Base-by-base conservation (phyloP, 2,888 invertebrate species). In the Epirrita christyi region DNA sequence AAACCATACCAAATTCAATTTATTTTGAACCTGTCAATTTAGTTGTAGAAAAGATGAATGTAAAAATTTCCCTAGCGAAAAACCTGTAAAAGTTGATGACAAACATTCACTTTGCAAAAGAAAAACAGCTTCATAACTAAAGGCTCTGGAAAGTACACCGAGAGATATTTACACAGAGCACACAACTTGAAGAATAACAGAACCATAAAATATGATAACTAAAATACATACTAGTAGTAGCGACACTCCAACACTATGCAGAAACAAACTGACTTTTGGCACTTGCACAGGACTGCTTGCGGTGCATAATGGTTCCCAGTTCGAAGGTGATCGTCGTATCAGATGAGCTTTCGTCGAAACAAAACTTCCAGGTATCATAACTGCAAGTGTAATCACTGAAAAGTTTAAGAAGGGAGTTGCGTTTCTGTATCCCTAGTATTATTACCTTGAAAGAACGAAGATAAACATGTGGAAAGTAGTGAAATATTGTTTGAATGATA, bases 401-500 rank as follows among this genome's bases (percentile, higher is more conserved):
- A 32, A 7, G 32, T 7, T 6, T 29, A 21, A 32, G 7, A 32
- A 32, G 32, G 15, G 27, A 44, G 41, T 46, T 43, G 11, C 42
- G 42, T 29, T 48, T 54, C 54, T 54, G 37, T 29, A 11, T 8
- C 0, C 21, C n/a, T 11, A 13, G 15, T 46, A 21, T 9, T 29
- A 29, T 29, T 21, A 28, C 13, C 28, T 6, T 36, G 53, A 37
- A 36, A 51, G 42, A 41, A 46, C 14, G 59, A 55, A 57, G 66
- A 70, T 63, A 71, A 74, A 74, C 71, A 72, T 64, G 71, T 68
- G 71, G 70, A 66, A 73, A 75, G 75, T 75, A 74, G 71, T 76
- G 78, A 82, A 78, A 78, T 79, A 81, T 78, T 78, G 75, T 79
- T 72, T 63, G 66, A 67, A 76, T 82, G 83, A 83, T 80, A 78